phyloP scores from a whole-genome alignment of 2,888 invertebrate genomes.

The Macrosoma leucophasiata region DNA sequence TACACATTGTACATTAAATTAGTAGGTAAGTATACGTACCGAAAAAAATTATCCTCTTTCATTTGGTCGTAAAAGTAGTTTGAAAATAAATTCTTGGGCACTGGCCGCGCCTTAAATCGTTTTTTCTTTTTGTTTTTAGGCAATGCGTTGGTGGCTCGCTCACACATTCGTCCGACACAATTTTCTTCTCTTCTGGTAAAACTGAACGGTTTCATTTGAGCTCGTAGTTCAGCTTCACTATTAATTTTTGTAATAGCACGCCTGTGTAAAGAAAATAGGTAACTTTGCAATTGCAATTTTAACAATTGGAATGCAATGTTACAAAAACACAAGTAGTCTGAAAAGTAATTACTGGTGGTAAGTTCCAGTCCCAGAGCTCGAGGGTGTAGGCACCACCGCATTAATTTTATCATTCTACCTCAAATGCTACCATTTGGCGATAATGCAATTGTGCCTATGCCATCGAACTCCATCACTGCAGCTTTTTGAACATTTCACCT shows the following conservation, averaged over 20 bases:
- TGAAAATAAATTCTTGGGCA: slow-evolving; percentile 81
- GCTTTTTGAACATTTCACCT: too few relatives aligned
- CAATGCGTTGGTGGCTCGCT: slow-evolving; percentile 42
- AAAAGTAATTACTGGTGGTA: not conserved
- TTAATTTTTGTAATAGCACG: slow-evolving; percentile 75
- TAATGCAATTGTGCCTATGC: too few relatives aligned
- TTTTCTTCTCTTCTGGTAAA: slow-evolving; percentile 78
- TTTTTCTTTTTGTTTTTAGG: slow-evolving; percentile 66
- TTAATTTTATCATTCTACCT: too few relatives aligned
- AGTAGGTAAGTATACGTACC: too few relatives aligned
- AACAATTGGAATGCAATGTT: slow-evolving; percentile 44
- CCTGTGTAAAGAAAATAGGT: slow-evolving; percentile 47
- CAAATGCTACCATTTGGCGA: too few relatives aligned
- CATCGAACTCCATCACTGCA: too few relatives aligned
- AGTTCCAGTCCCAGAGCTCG: not conserved
- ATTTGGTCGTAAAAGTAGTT: slow-evolving; percentile 82
- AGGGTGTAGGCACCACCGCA: too few relatives aligned
- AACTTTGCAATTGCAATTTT: slow-evolving; percentile 20
- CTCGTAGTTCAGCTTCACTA: slow-evolving; percentile 77
- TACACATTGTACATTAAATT: too few relatives aligned
- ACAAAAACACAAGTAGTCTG: not conserved
- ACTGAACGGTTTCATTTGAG: slow-evolving; percentile 80
- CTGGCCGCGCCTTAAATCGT: slow-evolving; percentile 79
- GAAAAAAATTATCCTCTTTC: slow-evolving; percentile 83
- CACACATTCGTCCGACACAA: slow-evolving; percentile 51